A percentile compares a stretch with the other conserved stretches of the same genome.
phyloP scores from a whole-genome alignment of 2,113 vertebrate species.

The Gobius niger region DNA sequence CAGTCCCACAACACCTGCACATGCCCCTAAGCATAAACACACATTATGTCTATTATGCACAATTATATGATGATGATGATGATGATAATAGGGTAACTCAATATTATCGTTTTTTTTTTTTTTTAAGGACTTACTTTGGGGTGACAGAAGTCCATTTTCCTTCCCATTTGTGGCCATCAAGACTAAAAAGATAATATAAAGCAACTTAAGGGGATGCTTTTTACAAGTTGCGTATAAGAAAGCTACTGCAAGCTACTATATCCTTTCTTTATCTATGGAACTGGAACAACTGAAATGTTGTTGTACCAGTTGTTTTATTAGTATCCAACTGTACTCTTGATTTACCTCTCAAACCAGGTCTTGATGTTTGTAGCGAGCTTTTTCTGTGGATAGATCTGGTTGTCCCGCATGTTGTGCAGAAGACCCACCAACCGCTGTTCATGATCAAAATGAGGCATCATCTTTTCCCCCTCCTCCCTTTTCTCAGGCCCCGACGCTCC shows the following conservation, averaged over 20 bases:
- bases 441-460: constrained; percentile 42
- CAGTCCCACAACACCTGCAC: constrained; percentile 81
- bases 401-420: constrained; percentile 84
- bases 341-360: constrained; percentile 93
- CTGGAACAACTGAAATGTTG: too few relatives aligned
- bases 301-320: too few relatives aligned
- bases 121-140: constrained; percentile 76
- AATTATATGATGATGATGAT: neutral
- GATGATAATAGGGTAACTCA: too few relatives aligned
- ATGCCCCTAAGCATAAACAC: constrained; percentile 74
- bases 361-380: constrained; percentile 82
- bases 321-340: neutral
- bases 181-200: constrained; percentile 68
- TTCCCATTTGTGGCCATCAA: constrained; percentile 82
- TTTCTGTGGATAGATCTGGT: constrained; percentile 86
- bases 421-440: constrained; percentile 78
- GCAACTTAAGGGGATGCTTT: neutral
- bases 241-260: too few relatives aligned
- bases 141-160: constrained; percentile 78
- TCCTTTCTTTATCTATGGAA: too few relatives aligned
- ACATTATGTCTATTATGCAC: neutral
- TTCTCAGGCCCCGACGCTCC: constrained; percentile 10
- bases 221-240: neutral
- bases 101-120: too few relatives aligned
- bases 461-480: neutral